These are phyloP conservation scores for Leptinotarsa peninsularis DNA, from an alignment of 2,888 invertebrate species.

Conservation along the genomic window DNA sequence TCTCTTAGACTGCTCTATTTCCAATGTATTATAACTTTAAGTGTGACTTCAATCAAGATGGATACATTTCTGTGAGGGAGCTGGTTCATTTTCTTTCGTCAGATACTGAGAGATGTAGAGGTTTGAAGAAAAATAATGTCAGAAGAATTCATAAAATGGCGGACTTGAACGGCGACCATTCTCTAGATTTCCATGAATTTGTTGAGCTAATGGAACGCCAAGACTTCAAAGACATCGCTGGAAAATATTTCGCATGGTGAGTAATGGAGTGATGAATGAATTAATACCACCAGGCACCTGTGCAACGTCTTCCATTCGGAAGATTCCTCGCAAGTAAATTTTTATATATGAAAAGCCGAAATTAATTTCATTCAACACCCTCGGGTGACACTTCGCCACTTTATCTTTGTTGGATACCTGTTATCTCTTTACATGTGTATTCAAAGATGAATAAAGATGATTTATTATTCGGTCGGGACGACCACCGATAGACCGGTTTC, in stretches of 20 bases:
- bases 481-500: too few species aligned
- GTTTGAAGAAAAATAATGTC: slow-evolving; percentile 76
- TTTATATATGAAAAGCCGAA: too few species aligned
- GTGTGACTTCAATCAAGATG: slow-evolving; percentile 81
- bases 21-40: slow-evolving; percentile 61
- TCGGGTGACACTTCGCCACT: too few species aligned
- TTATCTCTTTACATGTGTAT: too few species aligned
- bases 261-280: not conserved
- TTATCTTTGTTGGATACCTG: too few species aligned
- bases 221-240: slow-evolving; percentile 60
- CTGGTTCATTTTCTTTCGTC: slow-evolving; percentile 73
- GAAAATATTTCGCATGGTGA: slow-evolving; percentile 28
- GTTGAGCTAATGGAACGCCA: slow-evolving; percentile 75
- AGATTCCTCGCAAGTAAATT: too few species aligned
- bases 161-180: slow-evolving; percentile 75
- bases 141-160: slow-evolving; percentile 74
- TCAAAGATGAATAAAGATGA: too few species aligned
- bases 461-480: too few species aligned
- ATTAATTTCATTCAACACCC: too few species aligned
- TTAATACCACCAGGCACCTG: too few species aligned
- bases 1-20: too few species aligned
- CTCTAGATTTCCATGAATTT: slow-evolving; percentile 78
- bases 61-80: slow-evolving; percentile 76
- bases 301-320: too few species aligned
- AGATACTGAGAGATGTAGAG: slow-evolving; percentile 70